Base-by-base conservation (phyloP, 2,888 invertebrate genomes). In the Stratiomys singularior region DNA sequence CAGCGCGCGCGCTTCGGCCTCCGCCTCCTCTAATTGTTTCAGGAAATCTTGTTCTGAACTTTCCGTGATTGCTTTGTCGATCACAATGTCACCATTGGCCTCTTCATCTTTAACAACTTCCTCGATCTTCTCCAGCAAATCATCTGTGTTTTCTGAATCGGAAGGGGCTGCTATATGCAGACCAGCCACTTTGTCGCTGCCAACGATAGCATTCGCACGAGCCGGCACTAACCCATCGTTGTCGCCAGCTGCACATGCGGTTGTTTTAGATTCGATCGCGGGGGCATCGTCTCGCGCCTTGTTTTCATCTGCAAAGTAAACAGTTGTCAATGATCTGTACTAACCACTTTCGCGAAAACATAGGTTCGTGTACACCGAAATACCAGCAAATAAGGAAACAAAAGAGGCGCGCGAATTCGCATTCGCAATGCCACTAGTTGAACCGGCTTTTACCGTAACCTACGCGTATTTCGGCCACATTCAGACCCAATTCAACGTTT, bases 41-140 rank as follows among this genome's bases (percentile, higher is more conserved):
- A 82, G 47, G 44, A 82, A 82, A 44, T 82, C 81, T 18, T 81
- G 77, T 28, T 82, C 81, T 0, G 81, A 80, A 27, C 74, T 58
- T 27, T 58, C 37, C 13, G 74, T 60, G 2, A 74, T 58, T 23
- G 58, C 44, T 5, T 9, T 37, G 15, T 60, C 74, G 1, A 44
- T 44, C 18, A 60, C 9, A 1, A 60, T 25, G 2, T 37, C 13
- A 13, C 74, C 74, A 74, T 74, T 74, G 15, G 58, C 5, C 15
- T 23, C 58, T 0, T 81, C 80, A 58, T 81, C 80, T 47, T 80
- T 80, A 21, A 81, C 81, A 28, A 80, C 81, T 76, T 80, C 81
- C 30, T 81, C 81, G 37, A 81, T 81, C 77, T 81, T 80, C 44
- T 81, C 77, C 23, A 81, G 58, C 1, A 82, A 77, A 77, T 81